A percentile compares a stretch with the other conserved stretches of the same genome.
These are phyloP conservation scores for Aeoliscus strigatus DNA, from an alignment of 2,797 vertebrate species.

Conservation along the genomic window DNA sequence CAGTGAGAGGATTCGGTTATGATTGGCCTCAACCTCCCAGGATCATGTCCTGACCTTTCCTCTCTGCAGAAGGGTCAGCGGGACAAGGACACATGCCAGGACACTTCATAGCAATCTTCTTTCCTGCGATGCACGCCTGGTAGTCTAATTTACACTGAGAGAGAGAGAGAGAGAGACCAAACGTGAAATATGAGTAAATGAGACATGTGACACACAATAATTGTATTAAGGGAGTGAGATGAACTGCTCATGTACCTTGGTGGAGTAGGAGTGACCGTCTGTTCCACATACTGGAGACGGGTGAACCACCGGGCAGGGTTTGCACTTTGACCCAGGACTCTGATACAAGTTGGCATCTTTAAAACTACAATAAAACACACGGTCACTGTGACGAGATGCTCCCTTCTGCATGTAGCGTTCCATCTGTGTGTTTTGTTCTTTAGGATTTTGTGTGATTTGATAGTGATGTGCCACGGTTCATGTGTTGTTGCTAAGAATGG, in stretches of 20 bases:
- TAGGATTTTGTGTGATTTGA: constrained; percentile 55
- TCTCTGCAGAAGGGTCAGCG: constrained; percentile 70
- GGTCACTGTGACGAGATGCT: too few relatives aligned
- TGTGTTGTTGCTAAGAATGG: constrained; percentile 51
- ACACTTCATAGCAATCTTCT: constrained; percentile 88
- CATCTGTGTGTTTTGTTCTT: constrained; percentile 21
- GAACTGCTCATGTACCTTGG: constrained; percentile 75
- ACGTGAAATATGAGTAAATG: constrained; percentile 29
- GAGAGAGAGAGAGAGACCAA: constrained; percentile 3
- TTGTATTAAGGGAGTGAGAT: neutral
- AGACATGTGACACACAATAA: constrained; percentile 5
- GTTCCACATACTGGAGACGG: constrained; percentile 88
- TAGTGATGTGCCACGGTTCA: constrained; percentile 33
- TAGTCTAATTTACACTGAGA: constrained; percentile 94
- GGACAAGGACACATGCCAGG: constrained; percentile 87
- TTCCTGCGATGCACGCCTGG: constrained; percentile 90
- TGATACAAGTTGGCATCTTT: constrained; percentile 83
- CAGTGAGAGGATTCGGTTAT: too few relatives aligned
- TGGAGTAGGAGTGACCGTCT: constrained; percentile 89
- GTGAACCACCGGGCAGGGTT: constrained; percentile 83
- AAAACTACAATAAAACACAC: constrained; percentile 69
- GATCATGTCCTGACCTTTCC: constrained; percentile 82
- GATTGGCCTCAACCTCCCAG: too few relatives aligned
- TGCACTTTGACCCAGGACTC: constrained; percentile 82
- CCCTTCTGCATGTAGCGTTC: neutral